These are phyloP conservation scores for Henricia sp. DNA, from an alignment of 53 echinoderm and acorn worm genomes.

Conservation along the genomic window DNA sequence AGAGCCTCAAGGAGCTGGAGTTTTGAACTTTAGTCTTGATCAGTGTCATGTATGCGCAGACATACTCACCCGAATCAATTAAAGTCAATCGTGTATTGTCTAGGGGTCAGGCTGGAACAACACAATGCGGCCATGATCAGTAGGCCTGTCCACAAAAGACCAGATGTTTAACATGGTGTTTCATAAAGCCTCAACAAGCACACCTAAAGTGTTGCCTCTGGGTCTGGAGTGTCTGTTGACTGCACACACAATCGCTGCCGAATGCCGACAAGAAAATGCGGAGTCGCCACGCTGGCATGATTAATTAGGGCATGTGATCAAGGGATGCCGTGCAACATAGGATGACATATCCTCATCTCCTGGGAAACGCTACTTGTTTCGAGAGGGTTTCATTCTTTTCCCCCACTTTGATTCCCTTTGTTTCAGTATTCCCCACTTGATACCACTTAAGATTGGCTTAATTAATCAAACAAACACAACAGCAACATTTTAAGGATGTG, in stretches of 20 bases:
- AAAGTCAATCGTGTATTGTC: constrained; percentile 5
- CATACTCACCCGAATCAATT: constrained; percentile 22
- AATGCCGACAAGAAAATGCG: not conserved
- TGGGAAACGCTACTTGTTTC: not conserved
- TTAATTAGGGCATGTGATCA: constrained; percentile 13
- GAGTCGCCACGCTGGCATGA: constrained; percentile 28
- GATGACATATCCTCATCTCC: not conserved
- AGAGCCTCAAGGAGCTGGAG: constrained; percentile 7
- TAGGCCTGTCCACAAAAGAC: constrained; percentile 7
- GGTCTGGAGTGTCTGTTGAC: constrained; percentile 29
- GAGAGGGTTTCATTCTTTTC: not conserved
- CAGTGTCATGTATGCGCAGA: constrained; percentile 23
- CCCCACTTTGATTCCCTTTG: not conserved
- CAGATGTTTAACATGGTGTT: constrained; percentile 24
- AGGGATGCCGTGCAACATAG: not conserved
- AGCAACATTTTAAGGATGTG: not conserved
- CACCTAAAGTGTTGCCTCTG: constrained; percentile 31
- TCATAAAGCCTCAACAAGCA: constrained; percentile 15
- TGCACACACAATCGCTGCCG: constrained; percentile 11
- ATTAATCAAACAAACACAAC: not conserved
- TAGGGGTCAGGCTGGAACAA: constrained; percentile 35
- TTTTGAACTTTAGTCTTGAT: constrained; percentile 24
- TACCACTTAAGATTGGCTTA: not conserved
- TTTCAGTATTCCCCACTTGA: not conserved
- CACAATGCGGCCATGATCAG: not conserved